phyloP scores from a whole-genome alignment of 2,797 vertebrate species.

The Oceanodroma leucorhoa region DNA sequence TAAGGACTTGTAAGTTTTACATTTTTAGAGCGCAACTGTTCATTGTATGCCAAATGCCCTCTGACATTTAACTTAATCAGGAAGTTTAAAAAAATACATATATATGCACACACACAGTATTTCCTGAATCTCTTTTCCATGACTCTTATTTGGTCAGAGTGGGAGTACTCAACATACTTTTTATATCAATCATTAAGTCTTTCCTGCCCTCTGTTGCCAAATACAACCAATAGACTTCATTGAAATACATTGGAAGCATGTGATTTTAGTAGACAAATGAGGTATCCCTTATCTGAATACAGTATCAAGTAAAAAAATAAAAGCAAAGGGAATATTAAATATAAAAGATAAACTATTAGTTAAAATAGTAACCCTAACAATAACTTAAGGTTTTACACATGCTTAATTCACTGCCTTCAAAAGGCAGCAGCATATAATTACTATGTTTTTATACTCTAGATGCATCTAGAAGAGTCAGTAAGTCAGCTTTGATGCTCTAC shows the following conservation, averaged over 20 bases:
- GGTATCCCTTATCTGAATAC: conserved; percentile 29
- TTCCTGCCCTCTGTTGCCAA: not conserved
- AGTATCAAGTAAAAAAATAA: conserved; percentile 55
- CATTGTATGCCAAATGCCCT: not conserved
- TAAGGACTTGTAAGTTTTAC: not conserved
- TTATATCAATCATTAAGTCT: not conserved
- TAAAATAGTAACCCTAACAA: conserved; percentile 58
- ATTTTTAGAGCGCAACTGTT: not conserved
- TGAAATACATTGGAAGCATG: not conserved
- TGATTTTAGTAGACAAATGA: conserved; percentile 15
- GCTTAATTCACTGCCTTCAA: not conserved
- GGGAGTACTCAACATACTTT: not conserved
- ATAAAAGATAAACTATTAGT: conserved; percentile 44
- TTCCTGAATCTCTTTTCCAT: not conserved
- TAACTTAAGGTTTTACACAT: conserved; percentile 33
- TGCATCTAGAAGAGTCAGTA: conserved; percentile 75
- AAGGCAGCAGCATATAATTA: not conserved
- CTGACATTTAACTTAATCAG: not conserved
- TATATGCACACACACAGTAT: rapidly evolving
- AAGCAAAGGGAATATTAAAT: conserved; percentile 36
- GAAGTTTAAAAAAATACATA: not conserved
- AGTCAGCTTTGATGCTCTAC: conserved; percentile 86
- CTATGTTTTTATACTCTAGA: rapidly evolving
- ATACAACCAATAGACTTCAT: not conserved
- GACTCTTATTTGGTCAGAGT: not conserved